Evolutionary conservation across 2,113 vertebrate genomes (phyloP).

Genomic region (Dendropsophus ebraccatus): DNA sequence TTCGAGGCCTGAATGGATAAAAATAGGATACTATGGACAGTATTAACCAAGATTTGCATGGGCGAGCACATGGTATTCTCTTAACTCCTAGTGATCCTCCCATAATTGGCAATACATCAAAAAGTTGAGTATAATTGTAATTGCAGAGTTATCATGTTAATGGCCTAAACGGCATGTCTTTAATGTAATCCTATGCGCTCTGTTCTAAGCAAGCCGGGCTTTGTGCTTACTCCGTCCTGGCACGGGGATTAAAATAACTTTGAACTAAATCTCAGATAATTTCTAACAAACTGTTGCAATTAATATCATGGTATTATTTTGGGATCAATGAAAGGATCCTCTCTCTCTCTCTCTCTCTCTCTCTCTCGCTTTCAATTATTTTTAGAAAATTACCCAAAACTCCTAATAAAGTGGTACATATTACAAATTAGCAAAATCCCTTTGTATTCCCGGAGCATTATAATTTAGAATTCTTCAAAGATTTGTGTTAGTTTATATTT

Average conservation of each 20-base stretch:
- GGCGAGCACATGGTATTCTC: conserved; percentile 11
- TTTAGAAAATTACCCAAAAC: neutral
- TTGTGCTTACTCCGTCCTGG: neutral
- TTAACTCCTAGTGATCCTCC: conserved; percentile 9
- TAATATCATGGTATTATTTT: conserved; percentile 17
- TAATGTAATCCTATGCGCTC: conserved; percentile 35
- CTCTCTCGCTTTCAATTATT: neutral
- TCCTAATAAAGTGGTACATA: neutral
- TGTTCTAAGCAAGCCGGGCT: neutral
- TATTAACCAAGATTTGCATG: neutral
- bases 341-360: neutral
- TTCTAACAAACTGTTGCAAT: conserved; percentile 48
- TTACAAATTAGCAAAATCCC: neutral
- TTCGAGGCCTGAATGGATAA: conserved; percentile 1
- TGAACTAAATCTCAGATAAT: conserved; percentile 49
- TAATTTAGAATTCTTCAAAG: neutral
- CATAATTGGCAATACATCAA: conserved; percentile 42
- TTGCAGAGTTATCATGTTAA: conserved; percentile 23
- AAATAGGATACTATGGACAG: neutral
- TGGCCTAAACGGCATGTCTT: conserved; percentile 39
- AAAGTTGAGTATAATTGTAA: conserved; percentile 27
- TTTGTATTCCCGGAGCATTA: neutral
- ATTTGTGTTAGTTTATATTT: neutral
- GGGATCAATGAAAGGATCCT: neutral
- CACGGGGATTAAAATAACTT: conserved; percentile 24